Base-by-base conservation (phyloP, 2,888 invertebrate genomes). In the Macrostomum cliftonense region DNA sequence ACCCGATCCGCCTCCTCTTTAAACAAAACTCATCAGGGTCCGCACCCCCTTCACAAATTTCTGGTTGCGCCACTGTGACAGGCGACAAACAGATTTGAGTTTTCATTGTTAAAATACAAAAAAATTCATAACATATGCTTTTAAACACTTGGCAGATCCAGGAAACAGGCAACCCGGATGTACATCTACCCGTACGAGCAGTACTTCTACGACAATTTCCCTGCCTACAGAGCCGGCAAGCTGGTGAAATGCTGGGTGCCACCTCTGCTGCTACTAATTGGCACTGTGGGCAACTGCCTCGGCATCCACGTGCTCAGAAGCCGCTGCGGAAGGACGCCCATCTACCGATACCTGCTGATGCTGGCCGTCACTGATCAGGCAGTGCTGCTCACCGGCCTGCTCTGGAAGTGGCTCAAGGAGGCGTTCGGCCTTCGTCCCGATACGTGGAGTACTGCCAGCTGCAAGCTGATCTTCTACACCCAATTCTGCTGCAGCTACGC, bases 281-380 rank as follows among this genome's bases (percentile, higher is more conserved):
- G 67, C 1, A 63, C 63, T 4, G 55, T 65, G 37, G 67, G 67
- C 13, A 67, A 67, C 47, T 49, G 63, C 17, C 57, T 65, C 50
- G 60, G 65, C 11, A 63, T 65, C 50, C 53, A 59, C 39, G 60
- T 65, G 19, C 55, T 67, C 16, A 58, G 60, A 13, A 57, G 61
- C 43, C 59, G 59, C 48, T 58, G 60, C n/a, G 57, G 61, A 43
- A 58, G 59, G 47, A 52, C 60, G 1, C 61, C 62, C 58, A 58
- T 58, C 19, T 64, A 65, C 51, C 57, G 58, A 13, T 67, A 64
- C 51, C 54, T 67, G 21, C 59, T 61, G 28, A 61, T 61, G 1
- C 53, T 67, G 37, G 59, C 67, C 1, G 49, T 67, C 1, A 59
- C 61, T 44, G 67, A 67, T 54, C 55, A 62, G 2, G 46, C 63